These are phyloP conservation scores for Myocastor coypus DNA, from an alignment of 2,113 vertebrate species.

Conservation along the genomic window DNA sequence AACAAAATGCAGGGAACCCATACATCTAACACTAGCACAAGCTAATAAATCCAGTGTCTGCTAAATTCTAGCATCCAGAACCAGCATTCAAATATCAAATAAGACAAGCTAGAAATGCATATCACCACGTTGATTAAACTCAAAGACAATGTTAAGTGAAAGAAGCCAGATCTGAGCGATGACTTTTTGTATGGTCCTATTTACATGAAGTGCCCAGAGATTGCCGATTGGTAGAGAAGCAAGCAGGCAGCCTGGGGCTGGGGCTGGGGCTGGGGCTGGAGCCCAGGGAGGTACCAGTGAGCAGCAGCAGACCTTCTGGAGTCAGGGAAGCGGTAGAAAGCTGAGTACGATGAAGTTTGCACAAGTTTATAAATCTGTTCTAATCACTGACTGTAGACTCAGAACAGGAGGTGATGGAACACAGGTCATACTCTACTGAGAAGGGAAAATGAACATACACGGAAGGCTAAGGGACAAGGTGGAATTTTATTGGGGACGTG, in stretches of 20 bases:
- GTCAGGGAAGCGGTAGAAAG: neutral
- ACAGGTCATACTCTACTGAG: neutral
- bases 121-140: neutral
- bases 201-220: neutral
- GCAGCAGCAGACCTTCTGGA: neutral
- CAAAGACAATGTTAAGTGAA: neutral
- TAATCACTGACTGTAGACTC: neutral
- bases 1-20: neutral
- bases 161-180: neutral
- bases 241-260: neutral
- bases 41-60: neutral
- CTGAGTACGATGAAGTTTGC: accelerated
- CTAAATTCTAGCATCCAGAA: neutral
- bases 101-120: neutral
- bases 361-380: neutral
- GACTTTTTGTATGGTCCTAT: neutral
- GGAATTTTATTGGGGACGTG: accelerated
- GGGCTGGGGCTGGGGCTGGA: neutral
- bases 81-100: neutral
- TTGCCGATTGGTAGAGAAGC: neutral
- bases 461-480: neutral
- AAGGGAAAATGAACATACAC: neutral
- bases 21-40: neutral
- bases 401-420: neutral
- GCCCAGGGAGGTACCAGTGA: neutral